phyloP scores from a whole-genome alignment of 1,140 invertebrate species.

The Muscidifurax raptorellus region DNA sequence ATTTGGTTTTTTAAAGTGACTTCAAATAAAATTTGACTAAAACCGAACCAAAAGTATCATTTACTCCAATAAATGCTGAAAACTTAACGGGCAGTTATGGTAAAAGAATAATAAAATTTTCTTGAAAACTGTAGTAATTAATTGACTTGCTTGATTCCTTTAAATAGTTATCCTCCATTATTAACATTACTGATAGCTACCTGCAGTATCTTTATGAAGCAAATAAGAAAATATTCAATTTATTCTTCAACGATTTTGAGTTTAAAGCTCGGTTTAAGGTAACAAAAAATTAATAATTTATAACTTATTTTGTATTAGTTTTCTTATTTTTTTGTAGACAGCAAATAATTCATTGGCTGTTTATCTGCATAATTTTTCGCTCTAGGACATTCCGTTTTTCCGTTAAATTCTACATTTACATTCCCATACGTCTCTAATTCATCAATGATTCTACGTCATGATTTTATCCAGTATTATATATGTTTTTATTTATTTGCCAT shows the following conservation, averaged over 20 bases:
- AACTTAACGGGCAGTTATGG: too few species aligned
- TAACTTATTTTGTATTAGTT: neutral
- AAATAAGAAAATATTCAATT: conserved; percentile 16
- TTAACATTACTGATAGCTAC: neutral
- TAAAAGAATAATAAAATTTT: neutral
- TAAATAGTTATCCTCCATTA: neutral
- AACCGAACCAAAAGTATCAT: neutral
- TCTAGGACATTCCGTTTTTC: conserved; percentile 27
- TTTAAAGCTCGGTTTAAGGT: neutral
- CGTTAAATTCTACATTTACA: conserved; percentile 39
- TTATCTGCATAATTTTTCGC: neutral
- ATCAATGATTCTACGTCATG: conserved; percentile 37
- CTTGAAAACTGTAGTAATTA: neutral
- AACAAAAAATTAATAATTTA: neutral
- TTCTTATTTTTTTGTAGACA: neutral
- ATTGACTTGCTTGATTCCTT: conserved; percentile 14
- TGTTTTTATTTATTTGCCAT: conserved; percentile 13
- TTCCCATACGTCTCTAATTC: conserved; percentile 21
- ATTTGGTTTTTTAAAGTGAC: too few species aligned
- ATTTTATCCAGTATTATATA: conserved; percentile 40
- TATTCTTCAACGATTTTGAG: neutral
- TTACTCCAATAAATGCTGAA: neutral
- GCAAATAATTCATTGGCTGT: neutral
- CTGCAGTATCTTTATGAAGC: neutral
- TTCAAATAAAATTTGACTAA: too few species aligned